Percentiles rank a stretch among this genome's conserved stretches.
Conservation (phyloP, 2,113 vertebrate genomes). For the Anolis sagrei region DNA sequence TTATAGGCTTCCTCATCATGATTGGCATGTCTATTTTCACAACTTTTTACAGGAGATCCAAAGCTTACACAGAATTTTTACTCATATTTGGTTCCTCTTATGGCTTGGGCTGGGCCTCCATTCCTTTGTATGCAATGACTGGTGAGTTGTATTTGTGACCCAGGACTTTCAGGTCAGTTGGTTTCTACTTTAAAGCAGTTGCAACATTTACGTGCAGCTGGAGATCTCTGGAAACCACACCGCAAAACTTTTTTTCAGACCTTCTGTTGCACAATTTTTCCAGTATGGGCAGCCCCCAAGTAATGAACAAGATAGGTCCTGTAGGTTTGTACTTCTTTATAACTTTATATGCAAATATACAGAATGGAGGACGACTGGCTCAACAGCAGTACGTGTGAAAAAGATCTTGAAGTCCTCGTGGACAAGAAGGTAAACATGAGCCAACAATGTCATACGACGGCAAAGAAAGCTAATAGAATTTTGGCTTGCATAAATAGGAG, state of each 20-base stretch:
- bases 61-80: neutral
- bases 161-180: neutral
- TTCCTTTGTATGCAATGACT: neutral
- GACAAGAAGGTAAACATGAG: too few relatives aligned
- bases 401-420: too few relatives aligned
- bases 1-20: conserved; percentile 1
- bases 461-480: too few relatives aligned
- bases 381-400: too few relatives aligned
- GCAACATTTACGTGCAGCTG: neutral
- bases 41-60: neutral
- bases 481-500: too few relatives aligned
- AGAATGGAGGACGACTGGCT: too few relatives aligned
- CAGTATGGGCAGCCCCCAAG: neutral
- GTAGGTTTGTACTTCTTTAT: too few relatives aligned
- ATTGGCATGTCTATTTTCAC: conserved; percentile 16
- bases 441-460: too few relatives aligned
- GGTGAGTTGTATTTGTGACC: neutral
- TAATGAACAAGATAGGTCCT: too few relatives aligned
- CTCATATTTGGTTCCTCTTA: neutral
- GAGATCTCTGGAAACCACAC: neutral
- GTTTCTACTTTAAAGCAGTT: neutral
- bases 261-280: neutral
- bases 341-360: too few relatives aligned
- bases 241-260: neutral
- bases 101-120: neutral